Evolutionary conservation across 2,888 invertebrate genomes (phyloP), one percentile per base, ranked within the genome.

Genomic region (Eupithecia vulgata): DNA sequence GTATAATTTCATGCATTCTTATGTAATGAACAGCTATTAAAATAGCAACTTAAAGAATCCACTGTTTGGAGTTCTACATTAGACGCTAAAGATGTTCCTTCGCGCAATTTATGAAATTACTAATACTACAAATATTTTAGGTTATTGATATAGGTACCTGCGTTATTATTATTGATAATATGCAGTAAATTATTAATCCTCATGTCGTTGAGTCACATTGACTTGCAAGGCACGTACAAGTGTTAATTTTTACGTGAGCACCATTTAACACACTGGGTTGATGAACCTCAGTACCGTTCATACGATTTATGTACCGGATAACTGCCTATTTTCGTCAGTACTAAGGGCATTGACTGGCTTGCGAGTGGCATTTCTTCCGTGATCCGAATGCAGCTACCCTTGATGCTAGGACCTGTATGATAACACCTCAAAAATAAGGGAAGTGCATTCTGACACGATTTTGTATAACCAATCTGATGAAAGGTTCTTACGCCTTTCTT

Each of bases 201-300:
- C 37, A 64, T 34, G 17, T 15, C 35, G 59, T 59, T 61, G 21
- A 59, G 48, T 72, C 67, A 40, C 67, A 77, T 83, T 81, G 72
- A 72, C 69, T 80, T 83, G 81, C 87, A 65, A 62, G 75, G 77
- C 88, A 89, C 88, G 90, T 76, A 77, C 71, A 77, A 76, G 83
- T 87, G 86, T 88, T 89, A 88, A 89, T 89, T 86, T 85, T 81
- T 84, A 90, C 90, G 91, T 91, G 91, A 88, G 84, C 77, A 82
- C 78, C 85, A 87, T 89, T 81, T 77, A 75, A 79, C 81, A 80
- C 74, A 68, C 73, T 83, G 87, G 92, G 90, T 91, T 90, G 87
- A 87, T 84, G 92, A 91, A 88, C 91, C 80, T 75, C 78, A 77
- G 79, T 88, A 87, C 89, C 85, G 89, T 89, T 86, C 67, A 77